Evolutionary conservation across 2,113 vertebrate species (phyloP), one percentile per base, ranked within the genome.

Genomic region (Cichladusa arquata): DNA sequence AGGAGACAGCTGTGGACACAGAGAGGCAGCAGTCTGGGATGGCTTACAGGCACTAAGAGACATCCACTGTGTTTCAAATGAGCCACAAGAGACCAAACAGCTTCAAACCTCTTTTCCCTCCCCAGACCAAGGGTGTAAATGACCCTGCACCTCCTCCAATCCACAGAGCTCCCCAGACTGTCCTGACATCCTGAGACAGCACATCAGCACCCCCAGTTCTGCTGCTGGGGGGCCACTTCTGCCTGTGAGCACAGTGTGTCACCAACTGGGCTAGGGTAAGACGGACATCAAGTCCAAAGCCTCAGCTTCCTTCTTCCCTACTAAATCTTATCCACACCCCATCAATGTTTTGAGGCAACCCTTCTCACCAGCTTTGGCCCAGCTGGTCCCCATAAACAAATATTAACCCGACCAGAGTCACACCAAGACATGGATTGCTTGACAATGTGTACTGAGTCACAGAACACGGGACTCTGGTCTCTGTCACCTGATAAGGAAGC

Each of bases 91-190:
- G 28, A 86, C 20, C 48, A 11, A 67, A 47, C 13, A 51, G 42
- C 33, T 67, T 10, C 58, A 79, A 48, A 79, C 3, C 10, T 14
- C 9, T 57, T 66, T 73, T 70, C 64, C 57, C 51, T 51, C 20
- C 33, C 26, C 38, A 56, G 0, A 2, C 8, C 53, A 10, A 47
- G 56, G 56, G 54, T 56, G 62, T 28, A 42, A 48, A 42, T 48
- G 40, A 48, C 25, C 9, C 20, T 5, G 24, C n/a, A 45, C 19
- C 20, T 1, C 0, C 33, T 1, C 1, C 62, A 69, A n/a, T 11
- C 45, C 7, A 0, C 38, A 69, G 9, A 53, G 40, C 25, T 48
- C 48, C 47, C 31, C 62, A 69, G 29, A 10, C 62, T 23, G 15
- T 25, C 36, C 71, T 29, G 29, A 17, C 19, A 31, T 18, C 48